These are phyloP conservation scores for Brachionus calyciflorus DNA, from an alignment of 1,140 invertebrate genomes.

Conservation along the genomic window DNA sequence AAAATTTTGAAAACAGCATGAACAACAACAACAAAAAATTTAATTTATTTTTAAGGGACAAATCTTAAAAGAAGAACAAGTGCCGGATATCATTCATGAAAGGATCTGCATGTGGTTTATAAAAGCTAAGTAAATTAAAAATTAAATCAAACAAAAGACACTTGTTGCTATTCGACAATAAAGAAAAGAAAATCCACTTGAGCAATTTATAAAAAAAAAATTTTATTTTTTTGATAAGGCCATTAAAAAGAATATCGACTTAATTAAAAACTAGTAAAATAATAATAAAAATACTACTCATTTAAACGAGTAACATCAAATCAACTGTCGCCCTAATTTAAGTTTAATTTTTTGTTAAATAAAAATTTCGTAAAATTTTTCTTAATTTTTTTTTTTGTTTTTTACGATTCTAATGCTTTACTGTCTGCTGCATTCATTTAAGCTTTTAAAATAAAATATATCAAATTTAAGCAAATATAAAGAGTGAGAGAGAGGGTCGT, in stretches of 20 bases:
- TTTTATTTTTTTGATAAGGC: neutral
- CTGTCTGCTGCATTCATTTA: constrained; percentile 33
- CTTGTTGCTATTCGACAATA: constrained; percentile 18
- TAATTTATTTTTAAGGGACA: neutral
- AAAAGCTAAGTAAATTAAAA: constrained; percentile 6
- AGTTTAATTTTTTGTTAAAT: no score
- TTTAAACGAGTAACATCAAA: no score
- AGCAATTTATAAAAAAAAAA: neutral
- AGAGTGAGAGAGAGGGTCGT: no score
- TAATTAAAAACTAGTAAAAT: constrained; percentile 35
- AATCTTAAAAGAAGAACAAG: neutral
- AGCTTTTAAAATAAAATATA: constrained; percentile 7
- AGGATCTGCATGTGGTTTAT: constrained; percentile 18
- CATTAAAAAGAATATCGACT: no score
- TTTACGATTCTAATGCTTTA: constrained; percentile 28
- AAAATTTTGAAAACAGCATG: constrained; percentile 20
- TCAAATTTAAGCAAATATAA: neutral
- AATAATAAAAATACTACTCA: neutral
- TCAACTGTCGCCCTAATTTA: constrained; percentile 35
- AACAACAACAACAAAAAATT: neutral
- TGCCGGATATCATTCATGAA: neutral
- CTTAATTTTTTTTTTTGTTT: no score
- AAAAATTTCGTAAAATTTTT: no score
- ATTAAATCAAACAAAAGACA: constrained; percentile 20
- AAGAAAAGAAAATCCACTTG: no score